A percentile compares a stretch with the other conserved stretches of the same genome.
Evolutionary conservation across 2,113 vertebrate species (phyloP).

Genomic region (Tichodroma muraria): DNA sequence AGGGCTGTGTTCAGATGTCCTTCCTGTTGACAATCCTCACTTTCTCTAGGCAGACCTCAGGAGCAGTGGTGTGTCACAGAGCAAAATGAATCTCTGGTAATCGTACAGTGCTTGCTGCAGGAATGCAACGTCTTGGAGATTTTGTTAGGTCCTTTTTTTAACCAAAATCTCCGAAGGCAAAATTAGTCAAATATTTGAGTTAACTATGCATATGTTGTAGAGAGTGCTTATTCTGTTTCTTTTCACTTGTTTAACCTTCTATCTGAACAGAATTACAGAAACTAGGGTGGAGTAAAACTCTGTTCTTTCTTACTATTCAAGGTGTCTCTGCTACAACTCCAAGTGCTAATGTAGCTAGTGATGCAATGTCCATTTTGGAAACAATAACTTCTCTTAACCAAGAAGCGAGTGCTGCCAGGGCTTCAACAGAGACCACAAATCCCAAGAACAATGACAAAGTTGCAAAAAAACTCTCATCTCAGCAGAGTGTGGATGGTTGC

Average conservation of each 20-base stretch:
- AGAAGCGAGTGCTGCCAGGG: conserved; percentile 82
- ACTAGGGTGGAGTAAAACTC: not conserved
- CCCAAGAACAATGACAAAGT: conserved; percentile 63
- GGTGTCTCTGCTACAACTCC: conserved; percentile 64
- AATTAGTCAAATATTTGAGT: not conserved
- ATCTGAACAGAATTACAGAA: rapidly evolving
- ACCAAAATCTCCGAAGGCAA: not conserved
- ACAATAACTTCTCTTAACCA: conserved; percentile 89
- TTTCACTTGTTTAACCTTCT: not conserved
- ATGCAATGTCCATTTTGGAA: conserved; percentile 92
- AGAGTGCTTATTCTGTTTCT: not conserved
- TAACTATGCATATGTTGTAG: not conserved
- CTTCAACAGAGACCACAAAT: conserved; percentile 68
- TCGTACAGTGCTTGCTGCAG: rapidly evolving
- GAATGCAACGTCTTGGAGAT: not conserved
- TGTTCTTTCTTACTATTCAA: conserved; percentile 41
- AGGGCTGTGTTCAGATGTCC: not conserved
- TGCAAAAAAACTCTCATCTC: conserved; percentile 61
- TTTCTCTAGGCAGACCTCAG: not conserved
- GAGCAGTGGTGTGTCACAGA: not conserved
- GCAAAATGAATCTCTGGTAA: not conserved
- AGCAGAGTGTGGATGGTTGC: conserved; percentile 59
- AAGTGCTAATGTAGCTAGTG: conserved; percentile 68
- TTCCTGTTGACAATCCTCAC: not conserved
- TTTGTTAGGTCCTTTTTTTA: not conserved